A percentile compares a stretch with the other conserved stretches of the same genome.
phyloP scores from a whole-genome alignment of 2,888 invertebrate genomes.

The Amphimallon solstitiale region DNA sequence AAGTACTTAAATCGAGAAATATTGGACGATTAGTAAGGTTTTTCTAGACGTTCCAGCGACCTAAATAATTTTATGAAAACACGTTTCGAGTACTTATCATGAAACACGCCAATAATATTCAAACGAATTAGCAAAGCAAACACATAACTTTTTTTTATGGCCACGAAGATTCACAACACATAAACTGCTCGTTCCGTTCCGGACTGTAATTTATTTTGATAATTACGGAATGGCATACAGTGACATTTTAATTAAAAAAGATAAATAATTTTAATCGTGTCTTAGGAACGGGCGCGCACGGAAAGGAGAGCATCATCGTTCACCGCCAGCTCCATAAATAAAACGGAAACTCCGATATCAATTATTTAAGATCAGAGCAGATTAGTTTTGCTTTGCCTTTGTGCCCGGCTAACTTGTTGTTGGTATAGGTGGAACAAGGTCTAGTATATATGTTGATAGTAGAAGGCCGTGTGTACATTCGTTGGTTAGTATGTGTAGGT shows the following conservation, averaged over 20 bases:
- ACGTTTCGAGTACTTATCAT: no score
- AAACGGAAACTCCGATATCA: conserved; percentile 58
- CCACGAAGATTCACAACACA: no score
- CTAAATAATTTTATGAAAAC: no score
- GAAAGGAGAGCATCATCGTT: background rate
- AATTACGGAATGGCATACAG: background rate
- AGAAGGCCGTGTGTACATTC: no score
- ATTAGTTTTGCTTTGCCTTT: conserved; percentile 54
- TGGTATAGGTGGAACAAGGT: background rate
- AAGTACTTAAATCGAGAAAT: no score
- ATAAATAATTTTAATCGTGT: conserved; percentile 23
- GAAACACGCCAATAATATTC: no score
- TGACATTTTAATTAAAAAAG: conserved; percentile 21
- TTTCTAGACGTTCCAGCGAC: no score
- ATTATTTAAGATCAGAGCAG: conserved; percentile 58
- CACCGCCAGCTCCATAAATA: conserved; percentile 53
- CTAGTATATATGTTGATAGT: no score
- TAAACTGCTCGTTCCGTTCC: no score
- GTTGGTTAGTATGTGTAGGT: conserved; percentile 38
- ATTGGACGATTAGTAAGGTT: no score
- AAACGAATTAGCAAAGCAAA: no score
- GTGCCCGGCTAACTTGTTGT: conserved; percentile 19
- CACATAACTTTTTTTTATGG: no score
- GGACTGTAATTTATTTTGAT: conserved; percentile 8
- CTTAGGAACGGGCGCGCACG: background rate